Base-by-base conservation (phyloP, 2,888 invertebrate species). In the Pristionchus fissidentatus region DNA sequence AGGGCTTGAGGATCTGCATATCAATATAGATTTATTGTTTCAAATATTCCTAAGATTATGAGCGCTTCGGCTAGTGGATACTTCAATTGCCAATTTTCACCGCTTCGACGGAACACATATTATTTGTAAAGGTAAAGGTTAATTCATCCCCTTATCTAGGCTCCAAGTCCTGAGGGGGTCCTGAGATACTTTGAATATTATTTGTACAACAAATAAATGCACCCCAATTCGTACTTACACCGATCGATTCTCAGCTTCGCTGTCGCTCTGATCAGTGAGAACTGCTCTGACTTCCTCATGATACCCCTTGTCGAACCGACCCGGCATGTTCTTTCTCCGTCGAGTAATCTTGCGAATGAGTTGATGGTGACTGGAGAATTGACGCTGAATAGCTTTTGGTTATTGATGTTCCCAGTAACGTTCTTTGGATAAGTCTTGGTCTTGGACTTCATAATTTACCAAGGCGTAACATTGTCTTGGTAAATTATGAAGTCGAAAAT, bases 251-350 rank as follows among this genome's bases (percentile, higher is more conserved):
- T n/a, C 49, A 3, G 49, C 46, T 35, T 77, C 75, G 32, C 75
- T 77, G 22, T 77, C 75, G 35, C 75, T 77, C 22, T 77, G 49
- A 77, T 49, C 46, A 0, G 75, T 77, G 49, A 77, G 32, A 29
- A 32, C 46, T 0, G 75, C 32, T 15, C 75, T 15, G 49, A 32
- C 49, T 3, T 77, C 75, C 29, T 77, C n/a, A 8, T 46, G 32
- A n/a, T 77, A 77, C 43, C 70, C 8, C 10, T 38, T 38, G 4
- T 70, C 70, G 7, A 41, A 41, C 2, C 70, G 41, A 3, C 43
- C 70, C n/a, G 26, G 43, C 8, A 32, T 15, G 32, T 77, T 32
- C 32, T 57, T 79, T 8, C 79, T 29, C 15, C 32, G 79, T 57
- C 49, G 79, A 57, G 26, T 55, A 35, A 57, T 79, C 41, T 26